Evolutionary conservation across 2,888 invertebrate species (phyloP), one percentile per base, ranked within the genome.

Genomic region (Drosophila limbata): DNA sequence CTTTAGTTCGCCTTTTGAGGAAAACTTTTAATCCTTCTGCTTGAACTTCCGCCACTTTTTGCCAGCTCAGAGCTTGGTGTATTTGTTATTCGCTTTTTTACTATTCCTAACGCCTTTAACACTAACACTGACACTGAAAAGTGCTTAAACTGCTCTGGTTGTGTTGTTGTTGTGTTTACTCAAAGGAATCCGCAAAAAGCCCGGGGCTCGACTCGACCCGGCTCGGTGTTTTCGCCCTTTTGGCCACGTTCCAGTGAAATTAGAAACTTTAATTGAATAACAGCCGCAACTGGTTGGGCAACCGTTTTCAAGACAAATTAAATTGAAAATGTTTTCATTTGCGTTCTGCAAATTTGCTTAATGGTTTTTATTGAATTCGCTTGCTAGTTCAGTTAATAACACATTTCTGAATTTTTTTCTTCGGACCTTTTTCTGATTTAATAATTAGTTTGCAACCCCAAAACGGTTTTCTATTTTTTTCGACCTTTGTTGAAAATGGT

Each of bases 1-100:
- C 66, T 62, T 73, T 62, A 61, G 70, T 45, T 66, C 56, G 61
- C 45, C 66, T 69, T 88, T 88, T 77, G 67, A 64, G 72, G 2
- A 57, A 88, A 88, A 84, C 77, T 79, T 84, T 88, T 77, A 85
- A 85, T 83, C 83, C 83, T 74, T 77, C 72, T 69, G 70, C 69
- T 64, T 77, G 62, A 79, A 87, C 68, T 84, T 88, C 73, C 85
- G 62, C 37, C 61, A 71, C 48, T 56, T 73, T 68, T 42, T 64
- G 57, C 31, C 28, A 11, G 48, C 25, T 50, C 13, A 15, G 6
- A 44, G 55, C 31, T 56, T 44, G n/a, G 37, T 37, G 28, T 59
- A 60, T 59, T 52, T 47, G 59, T 35, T 31, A 62, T 62, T 64
- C n/a, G 48, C 56, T 42, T 44, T 39, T 37, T 57, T 40, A 25